Evolutionary conservation across 2,797 vertebrate genomes (phyloP).

Genomic region (Eulemur coronatus): DNA sequence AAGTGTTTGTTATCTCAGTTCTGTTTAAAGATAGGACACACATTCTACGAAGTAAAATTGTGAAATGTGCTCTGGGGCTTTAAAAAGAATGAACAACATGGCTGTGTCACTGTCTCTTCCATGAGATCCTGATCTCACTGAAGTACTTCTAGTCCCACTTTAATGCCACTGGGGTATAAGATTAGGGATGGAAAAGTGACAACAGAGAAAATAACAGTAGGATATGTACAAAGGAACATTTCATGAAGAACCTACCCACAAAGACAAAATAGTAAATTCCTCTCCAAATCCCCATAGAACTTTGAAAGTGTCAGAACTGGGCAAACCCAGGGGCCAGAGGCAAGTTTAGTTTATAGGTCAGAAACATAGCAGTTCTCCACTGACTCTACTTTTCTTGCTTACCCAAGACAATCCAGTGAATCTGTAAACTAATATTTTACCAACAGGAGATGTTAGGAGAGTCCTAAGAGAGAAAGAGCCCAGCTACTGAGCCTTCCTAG

Average conservation of each 20-base stretch:
- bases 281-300: background rate
- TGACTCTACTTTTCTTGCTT: background rate
- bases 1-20: background rate
- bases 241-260: background rate
- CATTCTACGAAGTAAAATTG: background rate
- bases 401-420: background rate
- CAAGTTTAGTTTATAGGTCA: conserved; percentile 4
- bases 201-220: background rate
- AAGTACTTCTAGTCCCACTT: background rate
- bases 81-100: background rate
- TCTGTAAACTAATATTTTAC: background rate
- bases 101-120: background rate
- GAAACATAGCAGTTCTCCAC: background rate
- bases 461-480: background rate
- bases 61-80: background rate
- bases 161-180: background rate
- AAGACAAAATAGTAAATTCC: background rate
- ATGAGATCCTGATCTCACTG: background rate
- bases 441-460: background rate
- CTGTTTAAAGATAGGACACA: background rate
- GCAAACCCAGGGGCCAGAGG: background rate
- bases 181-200: background rate
- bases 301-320: background rate
- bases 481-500: background rate
- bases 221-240: background rate